These are phyloP conservation scores for Pipra filicauda DNA, from an alignment of 2,113 vertebrate genomes.

Conservation along the genomic window DNA sequence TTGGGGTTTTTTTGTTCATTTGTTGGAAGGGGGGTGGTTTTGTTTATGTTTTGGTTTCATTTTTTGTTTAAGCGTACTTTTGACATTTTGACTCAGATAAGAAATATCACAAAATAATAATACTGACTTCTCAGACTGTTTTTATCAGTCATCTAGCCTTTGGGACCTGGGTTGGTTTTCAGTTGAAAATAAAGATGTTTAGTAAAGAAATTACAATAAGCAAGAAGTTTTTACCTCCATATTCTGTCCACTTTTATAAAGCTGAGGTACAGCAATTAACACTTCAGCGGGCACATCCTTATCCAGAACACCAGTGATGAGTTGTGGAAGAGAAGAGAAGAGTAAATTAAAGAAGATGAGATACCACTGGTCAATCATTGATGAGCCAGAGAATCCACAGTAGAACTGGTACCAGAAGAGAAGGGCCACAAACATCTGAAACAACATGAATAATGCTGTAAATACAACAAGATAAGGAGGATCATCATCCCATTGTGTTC, in stretches of 20 bases:
- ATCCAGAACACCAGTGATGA: constrained; percentile 94
- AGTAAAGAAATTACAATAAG: background rate
- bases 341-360: constrained; percentile 98
- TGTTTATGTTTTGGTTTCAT: background rate
- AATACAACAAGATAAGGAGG: background rate
- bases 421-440: constrained; percentile 95
- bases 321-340: constrained; percentile 96
- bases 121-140: background rate
- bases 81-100: background rate
- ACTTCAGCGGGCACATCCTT: constrained; percentile 87
- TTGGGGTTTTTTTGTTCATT: background rate
- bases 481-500: background rate
- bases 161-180: background rate
- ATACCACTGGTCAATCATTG: constrained; percentile 99
- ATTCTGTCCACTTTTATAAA: constrained; percentile 91
- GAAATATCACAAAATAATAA: background rate
- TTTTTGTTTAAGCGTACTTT: background rate
- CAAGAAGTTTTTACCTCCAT: constrained; percentile 80
- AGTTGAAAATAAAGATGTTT: background rate
- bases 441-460: background rate
- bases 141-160: background rate
- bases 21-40: background rate
- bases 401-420: constrained; percentile 99
- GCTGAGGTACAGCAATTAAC: constrained; percentile 86
- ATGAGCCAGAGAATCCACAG: constrained; percentile 94